phyloP scores from a whole-genome alignment of 2,888 invertebrate genomes.

The Camptogramma bilineatum region DNA sequence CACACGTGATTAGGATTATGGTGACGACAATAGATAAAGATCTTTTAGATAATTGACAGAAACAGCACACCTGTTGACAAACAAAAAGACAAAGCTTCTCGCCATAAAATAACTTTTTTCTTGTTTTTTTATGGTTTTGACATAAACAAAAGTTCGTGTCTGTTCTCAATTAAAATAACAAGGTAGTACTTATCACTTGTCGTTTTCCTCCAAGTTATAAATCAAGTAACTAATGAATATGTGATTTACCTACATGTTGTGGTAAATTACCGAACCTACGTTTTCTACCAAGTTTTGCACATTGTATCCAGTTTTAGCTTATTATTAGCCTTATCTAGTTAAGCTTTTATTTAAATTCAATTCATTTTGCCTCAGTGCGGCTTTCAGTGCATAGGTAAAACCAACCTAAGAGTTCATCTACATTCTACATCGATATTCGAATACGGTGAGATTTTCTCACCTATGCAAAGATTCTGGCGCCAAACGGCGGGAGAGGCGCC shows the following conservation, averaged over 20 bases:
- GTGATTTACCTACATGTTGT: neutral
- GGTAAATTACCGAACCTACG: neutral
- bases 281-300: neutral
- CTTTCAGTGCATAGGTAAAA: slow-evolving; percentile 45
- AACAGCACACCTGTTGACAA: slow-evolving; percentile 47
- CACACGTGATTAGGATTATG: slow-evolving; percentile 67
- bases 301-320: too few species aligned
- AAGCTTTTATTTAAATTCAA: too few species aligned
- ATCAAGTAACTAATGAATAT: neutral
- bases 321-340: too few species aligned
- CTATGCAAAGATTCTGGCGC: slow-evolving; percentile 68
- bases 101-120: neutral
- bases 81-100: slow-evolving; percentile 19
- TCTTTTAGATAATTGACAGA: slow-evolving; percentile 39
- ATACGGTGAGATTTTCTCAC: slow-evolving; percentile 77
- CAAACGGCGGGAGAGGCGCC: slow-evolving; percentile 69
- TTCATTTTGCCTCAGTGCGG: slow-evolving; percentile 26
- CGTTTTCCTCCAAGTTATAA: neutral
- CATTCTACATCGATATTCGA: slow-evolving; percentile 48
- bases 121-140: neutral
- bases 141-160: neutral
- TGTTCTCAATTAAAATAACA: neutral
- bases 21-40: slow-evolving; percentile 48
- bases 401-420: neutral
- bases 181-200: neutral